Base-by-base conservation (phyloP, 2,888 invertebrate genomes). In the Drosophila seclusa region DNA sequence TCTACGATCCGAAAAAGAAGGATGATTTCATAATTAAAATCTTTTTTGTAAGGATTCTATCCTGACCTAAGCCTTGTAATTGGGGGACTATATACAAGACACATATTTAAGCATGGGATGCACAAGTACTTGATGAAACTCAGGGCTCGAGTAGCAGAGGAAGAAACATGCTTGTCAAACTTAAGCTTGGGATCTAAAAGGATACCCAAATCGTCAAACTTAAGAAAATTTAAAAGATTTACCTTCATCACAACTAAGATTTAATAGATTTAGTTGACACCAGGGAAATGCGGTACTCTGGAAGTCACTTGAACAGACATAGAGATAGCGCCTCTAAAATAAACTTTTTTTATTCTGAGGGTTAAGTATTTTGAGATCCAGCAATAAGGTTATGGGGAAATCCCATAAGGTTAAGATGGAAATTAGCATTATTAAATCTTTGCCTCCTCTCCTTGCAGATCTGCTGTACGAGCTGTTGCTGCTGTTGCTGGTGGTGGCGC, bases 401-500 rank as follows among this genome's bases (percentile, higher is more conserved):
- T 38, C 38, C 11, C 11, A 11, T 5, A 3, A 42, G 11, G 3
- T 45, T 21, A 16, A 13, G 21, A 21, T 45, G 7, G 7, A 8
- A 2, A 21, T 31, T 32, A 21, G 6, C 10, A 16, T 53, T n/a
- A 29, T 16, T 16, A 27, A n/a, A n/a, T 18, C 2, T 27, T 31
- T 7, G 10, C 11, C 1, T 36, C 45, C 62, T 76, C 2, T 36
- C 50, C 62, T 76, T 73, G 1, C 68, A 89, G 90, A 82, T 85
- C 87, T 76, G 78, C 81, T 74, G 67, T 65, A 40, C 82, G 88
- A 40, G 77, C 77, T 66, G 82, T 74, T 76, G 84, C 82, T 66
- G 82, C 71, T 83, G 77, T 73, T 60, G 82, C 57, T 58, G 77
- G 69, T 53, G 75, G 54, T 55, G 32, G 76, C 38, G 80, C 57